phyloP scores from a whole-genome alignment of 2,113 vertebrate species.

The Girardinichthys multiradiatus region DNA sequence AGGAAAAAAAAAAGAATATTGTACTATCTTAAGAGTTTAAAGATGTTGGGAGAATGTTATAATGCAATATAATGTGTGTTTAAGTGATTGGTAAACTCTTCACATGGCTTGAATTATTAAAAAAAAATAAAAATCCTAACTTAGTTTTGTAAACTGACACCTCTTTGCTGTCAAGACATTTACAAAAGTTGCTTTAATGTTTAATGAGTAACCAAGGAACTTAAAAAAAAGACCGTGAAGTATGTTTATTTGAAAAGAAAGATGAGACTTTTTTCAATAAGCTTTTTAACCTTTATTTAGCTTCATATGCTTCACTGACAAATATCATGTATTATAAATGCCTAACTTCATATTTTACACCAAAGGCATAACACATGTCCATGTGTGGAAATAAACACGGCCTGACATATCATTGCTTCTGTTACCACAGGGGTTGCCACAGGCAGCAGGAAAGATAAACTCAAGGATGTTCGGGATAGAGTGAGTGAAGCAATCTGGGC shows the following conservation, averaged over 20 bases:
- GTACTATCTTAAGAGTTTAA: background rate
- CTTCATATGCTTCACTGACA: background rate
- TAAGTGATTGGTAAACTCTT: conserved; percentile 18
- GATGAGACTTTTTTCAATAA: background rate
- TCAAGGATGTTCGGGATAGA: conserved; percentile 72
- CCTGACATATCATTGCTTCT: conserved; percentile 72
- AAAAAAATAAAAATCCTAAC: conserved; percentile 19
- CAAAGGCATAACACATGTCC: conserved; percentile 11
- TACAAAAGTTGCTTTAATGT: background rate
- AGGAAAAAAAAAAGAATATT: background rate
- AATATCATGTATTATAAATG: conserved; percentile 16
- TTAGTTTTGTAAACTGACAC: background rate
- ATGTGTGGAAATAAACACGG: conserved; percentile 32
- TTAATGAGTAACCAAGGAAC: background rate
- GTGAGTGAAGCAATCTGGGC: conserved; percentile 77
- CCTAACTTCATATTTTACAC: conserved; percentile 23
- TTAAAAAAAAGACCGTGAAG: background rate
- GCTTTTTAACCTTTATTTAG: background rate
- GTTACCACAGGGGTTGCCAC: conserved; percentile 68
- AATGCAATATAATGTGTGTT: too few relatives aligned
- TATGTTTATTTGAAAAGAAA: background rate
- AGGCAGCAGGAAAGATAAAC: conserved; percentile 64
- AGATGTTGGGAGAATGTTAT: conserved; percentile 55
- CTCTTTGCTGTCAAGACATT: background rate
- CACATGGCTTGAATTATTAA: conserved; percentile 51